Evolutionary conservation across 2,888 invertebrate species (phyloP), one percentile per base, ranked within the genome.

Genomic region (Ennomos erosarius): DNA sequence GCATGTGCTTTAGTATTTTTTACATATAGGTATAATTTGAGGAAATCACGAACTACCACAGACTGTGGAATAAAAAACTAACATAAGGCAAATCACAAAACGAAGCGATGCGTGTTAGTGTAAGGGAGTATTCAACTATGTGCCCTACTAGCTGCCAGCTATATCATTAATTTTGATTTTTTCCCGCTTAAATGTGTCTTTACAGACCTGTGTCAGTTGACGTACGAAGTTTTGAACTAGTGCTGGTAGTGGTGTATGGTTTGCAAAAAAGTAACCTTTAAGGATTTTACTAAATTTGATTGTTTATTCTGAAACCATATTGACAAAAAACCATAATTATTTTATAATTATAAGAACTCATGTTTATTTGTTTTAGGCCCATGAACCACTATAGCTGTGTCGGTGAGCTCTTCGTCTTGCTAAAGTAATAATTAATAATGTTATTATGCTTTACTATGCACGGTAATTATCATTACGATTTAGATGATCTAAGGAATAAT

Each of bases 141-240:
- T 88, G 88, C 87, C 87, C 85, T 85, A 80, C 85, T 84, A 79
- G 78, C 85, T 87, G 90, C 88, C 90, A 87, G 82, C 78, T 83
- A 85, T 88, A 88, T 90, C 90, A 92, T 92, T 92, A 92, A 91
- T 92, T 92, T 88, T 86, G 87, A 88, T 90, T 91, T 91, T 90
- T 91, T 89, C 84, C 84, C 84, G 84, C 85, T 87, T 84, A 89
- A 88, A 88, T 85, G 85, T 89, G 87, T 88, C 90, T 90, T 90
- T 90, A 90, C 87, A 89, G 87, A 90, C 86, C 88, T 88, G 85
- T 81, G 88, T 84, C 82, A 83, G 87, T 88, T 87, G 85, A 88
- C 87, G 85, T 78, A 81, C 78, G 74, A 75, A 80, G 75, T 69
- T 64, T 62, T 42, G 46, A 61, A 57, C 50, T 63, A 56, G 61